These are phyloP conservation scores for Macrocentrus cingulum DNA, from an alignment of 1,140 invertebrate species.

Conservation along the genomic window DNA sequence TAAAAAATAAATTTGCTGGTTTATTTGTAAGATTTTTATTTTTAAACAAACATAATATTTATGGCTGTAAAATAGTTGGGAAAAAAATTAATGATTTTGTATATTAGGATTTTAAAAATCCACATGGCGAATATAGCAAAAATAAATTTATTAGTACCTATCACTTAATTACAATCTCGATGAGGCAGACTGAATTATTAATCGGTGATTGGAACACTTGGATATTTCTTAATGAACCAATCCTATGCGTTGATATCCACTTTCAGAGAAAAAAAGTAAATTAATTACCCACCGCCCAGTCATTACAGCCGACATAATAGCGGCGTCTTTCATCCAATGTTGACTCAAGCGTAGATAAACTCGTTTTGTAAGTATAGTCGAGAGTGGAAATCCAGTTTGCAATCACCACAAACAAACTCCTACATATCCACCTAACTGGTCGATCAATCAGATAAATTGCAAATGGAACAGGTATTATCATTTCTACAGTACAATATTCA, in stretches of 20 bases:
- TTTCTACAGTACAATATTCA: no score
- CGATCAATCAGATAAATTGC: background rate
- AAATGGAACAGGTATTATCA: background rate
- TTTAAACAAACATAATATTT: no score
- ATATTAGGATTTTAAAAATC: no score
- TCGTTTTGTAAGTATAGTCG: conserved; percentile 16
- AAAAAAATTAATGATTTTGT: no score
- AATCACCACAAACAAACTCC: background rate
- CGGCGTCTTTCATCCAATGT: conserved; percentile 35
- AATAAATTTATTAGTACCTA: no score
- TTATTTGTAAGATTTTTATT: no score
- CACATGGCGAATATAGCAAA: no score
- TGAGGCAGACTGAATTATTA: conserved; percentile 29
- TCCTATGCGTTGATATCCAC: conserved; percentile 35
- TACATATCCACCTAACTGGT: background rate
- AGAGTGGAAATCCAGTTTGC: background rate
- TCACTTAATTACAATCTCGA: no score
- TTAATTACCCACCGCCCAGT: conserved; percentile 37
- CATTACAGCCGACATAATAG: background rate
- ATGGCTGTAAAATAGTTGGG: no score
- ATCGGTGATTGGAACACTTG: conserved; percentile 37
- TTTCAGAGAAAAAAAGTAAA: conserved; percentile 35
- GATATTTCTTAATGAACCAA: conserved; percentile 40
- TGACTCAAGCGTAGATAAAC: conserved; percentile 13
- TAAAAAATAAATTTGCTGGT: no score